Conservation (phyloP, 1,140 invertebrate genomes). For the Camponotus floridanus region DNA sequence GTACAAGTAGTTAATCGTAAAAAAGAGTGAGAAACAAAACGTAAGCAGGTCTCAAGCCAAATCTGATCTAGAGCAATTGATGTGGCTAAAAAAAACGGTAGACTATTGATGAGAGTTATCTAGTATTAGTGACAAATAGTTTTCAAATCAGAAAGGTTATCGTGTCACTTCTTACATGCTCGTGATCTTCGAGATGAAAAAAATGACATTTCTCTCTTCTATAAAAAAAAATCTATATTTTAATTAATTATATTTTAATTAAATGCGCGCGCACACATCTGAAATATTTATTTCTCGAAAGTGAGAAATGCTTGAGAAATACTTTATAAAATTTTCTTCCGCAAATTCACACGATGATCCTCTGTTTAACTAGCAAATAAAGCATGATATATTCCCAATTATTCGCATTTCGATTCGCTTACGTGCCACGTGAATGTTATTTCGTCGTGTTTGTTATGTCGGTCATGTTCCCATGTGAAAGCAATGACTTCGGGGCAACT, state of each 20-base stretch:
- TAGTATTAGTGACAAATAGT: conserved; percentile 7
- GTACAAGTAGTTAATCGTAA: conserved; percentile 58
- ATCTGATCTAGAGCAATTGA: conserved; percentile 60
- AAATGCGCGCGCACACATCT: background rate
- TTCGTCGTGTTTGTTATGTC: background rate
- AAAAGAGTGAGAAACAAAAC: conserved; percentile 32
- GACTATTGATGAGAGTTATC: conserved; percentile 45
- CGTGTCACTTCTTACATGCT: background rate
- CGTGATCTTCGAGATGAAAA: background rate
- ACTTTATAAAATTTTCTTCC: background rate
- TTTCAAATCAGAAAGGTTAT: background rate
- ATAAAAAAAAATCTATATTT: background rate
- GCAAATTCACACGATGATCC: background rate
- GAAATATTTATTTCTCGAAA: background rate
- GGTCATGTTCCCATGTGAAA: conserved; percentile 33
- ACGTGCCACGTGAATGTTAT: conserved; percentile 6
- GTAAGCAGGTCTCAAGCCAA: conserved; percentile 58
- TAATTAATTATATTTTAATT: conserved; percentile 10
- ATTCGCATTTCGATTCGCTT: conserved; percentile 5
- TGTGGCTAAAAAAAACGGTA: conserved; percentile 37
- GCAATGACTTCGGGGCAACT: conserved; percentile 14
- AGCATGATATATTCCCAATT: background rate
- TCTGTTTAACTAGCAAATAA: background rate
- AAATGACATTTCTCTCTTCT: background rate
- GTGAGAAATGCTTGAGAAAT: background rate